These are phyloP conservation scores for Gadopsis marmoratus DNA, from an alignment of 2,797 vertebrate species.

Conservation along the genomic window DNA sequence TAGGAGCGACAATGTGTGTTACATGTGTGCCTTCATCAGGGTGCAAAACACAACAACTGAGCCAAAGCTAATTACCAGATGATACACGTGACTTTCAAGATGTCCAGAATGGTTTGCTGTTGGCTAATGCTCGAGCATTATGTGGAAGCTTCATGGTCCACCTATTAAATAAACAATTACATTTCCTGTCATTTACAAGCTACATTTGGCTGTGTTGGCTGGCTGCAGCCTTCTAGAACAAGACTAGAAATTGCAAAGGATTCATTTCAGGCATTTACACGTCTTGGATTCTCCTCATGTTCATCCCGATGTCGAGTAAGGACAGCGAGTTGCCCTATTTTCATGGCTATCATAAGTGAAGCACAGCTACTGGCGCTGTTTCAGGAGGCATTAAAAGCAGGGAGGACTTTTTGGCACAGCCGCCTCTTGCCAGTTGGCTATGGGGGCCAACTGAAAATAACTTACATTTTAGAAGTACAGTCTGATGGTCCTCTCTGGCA, in stretches of 20 bases:
- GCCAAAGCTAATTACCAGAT: constrained; percentile 61
- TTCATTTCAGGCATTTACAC: constrained; percentile 48
- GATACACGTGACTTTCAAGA: constrained; percentile 39
- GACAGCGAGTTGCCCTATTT: constrained; percentile 64
- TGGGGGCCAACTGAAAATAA: constrained; percentile 61
- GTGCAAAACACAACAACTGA: constrained; percentile 53
- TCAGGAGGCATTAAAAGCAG: constrained; percentile 58
- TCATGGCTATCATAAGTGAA: constrained; percentile 54
- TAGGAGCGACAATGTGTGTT: constrained; percentile 55
- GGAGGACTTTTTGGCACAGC: constrained; percentile 59
- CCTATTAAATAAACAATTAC: constrained; percentile 38
- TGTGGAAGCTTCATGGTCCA: constrained; percentile 28
- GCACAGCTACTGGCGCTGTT: constrained; percentile 57
- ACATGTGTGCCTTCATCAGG: constrained; percentile 40
- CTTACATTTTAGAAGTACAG: constrained; percentile 54
- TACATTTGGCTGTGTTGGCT: neutral
- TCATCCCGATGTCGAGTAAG: constrained; percentile 47
- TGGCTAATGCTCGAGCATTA: constrained; percentile 25
- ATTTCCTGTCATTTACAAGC: constrained; percentile 37
- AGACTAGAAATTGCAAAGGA: constrained; percentile 36
- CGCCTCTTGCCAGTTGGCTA: constrained; percentile 44
- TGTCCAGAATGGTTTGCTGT: constrained; percentile 46
- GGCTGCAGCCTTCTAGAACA: constrained; percentile 28
- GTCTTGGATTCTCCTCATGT: constrained; percentile 40
- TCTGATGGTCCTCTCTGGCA: constrained; percentile 59